Conservation (phyloP, 2,113 vertebrate genomes). For the Phoxinus phoxinus region DNA sequence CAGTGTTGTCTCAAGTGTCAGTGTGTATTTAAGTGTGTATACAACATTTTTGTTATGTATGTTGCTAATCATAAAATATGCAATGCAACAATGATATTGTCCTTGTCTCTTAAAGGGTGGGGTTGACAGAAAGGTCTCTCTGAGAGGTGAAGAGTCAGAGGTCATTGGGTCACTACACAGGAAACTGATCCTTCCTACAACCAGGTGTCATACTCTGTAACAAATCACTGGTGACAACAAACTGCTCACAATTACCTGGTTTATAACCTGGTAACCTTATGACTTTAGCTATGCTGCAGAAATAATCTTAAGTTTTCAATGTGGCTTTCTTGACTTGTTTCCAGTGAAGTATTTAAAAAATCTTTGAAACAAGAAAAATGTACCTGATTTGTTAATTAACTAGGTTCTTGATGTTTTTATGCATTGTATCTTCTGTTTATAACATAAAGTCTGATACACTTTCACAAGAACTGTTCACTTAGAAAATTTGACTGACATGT, state of each 20-base stretch:
- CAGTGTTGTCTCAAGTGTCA: not conserved
- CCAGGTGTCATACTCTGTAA: conserved; percentile 11
- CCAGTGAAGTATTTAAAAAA: not conserved
- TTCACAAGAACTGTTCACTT: too few species aligned
- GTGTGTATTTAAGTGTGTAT: not conserved
- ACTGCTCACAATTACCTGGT: not conserved
- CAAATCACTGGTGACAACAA: not conserved
- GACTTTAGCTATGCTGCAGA: not conserved
- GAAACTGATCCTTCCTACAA: not conserved
- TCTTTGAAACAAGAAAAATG: not conserved
- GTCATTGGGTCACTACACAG: conserved; percentile 7
- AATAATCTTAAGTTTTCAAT: too few species aligned
- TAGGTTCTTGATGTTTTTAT: not conserved
- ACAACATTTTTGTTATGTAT: too few species aligned
- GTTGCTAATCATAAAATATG: not conserved
- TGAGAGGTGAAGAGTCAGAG: not conserved
- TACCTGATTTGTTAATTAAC: not conserved
- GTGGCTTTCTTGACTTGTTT: not conserved
- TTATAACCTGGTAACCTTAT: not conserved
- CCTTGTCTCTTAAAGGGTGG: not conserved
- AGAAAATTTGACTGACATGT: too few species aligned
- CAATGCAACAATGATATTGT: not conserved
- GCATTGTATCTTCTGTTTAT: not conserved
- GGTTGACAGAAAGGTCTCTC: not conserved
- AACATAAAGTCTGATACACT: too few species aligned